A percentile compares a stretch with the other conserved stretches of the same genome.
These are phyloP conservation scores for Urophycis tenuis DNA, from an alignment of 2,797 vertebrate species.

Conservation along the genomic window DNA sequence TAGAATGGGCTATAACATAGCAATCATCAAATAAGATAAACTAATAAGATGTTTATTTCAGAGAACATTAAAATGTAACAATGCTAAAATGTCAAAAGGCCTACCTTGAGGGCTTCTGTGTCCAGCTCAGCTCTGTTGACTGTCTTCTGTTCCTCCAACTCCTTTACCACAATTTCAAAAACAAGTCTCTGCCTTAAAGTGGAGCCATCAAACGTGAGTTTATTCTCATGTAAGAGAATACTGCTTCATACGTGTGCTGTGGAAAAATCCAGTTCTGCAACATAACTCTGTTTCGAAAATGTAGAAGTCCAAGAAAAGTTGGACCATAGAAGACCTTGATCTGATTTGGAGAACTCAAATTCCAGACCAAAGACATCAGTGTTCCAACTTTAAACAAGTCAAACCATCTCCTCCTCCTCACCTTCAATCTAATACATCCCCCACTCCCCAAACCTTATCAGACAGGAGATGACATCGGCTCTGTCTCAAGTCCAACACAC, in stretches of 20 bases:
- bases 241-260: neutral
- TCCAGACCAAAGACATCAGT: too few relatives aligned
- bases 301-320: neutral
- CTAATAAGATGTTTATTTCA: neutral
- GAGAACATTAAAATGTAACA: neutral
- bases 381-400: neutral
- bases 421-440: neutral
- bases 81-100: neutral
- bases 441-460: neutral
- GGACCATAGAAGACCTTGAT: neutral
- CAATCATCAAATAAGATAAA: neutral
- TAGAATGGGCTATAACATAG: neutral
- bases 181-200: neutral
- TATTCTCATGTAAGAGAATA: neutral
- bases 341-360: neutral
- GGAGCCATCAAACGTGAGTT: neutral
- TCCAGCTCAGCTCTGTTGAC: constrained; percentile 84
- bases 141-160: constrained; percentile 77
- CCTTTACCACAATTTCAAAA: constrained; percentile 47
- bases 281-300: neutral
- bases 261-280: neutral
- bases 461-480: neutral
- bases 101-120: constrained; percentile 90
- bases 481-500: constrained; percentile 50
- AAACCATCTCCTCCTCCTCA: neutral